phyloP scores from a whole-genome alignment of 2,888 invertebrate genomes.

The Piscicola geometra region DNA sequence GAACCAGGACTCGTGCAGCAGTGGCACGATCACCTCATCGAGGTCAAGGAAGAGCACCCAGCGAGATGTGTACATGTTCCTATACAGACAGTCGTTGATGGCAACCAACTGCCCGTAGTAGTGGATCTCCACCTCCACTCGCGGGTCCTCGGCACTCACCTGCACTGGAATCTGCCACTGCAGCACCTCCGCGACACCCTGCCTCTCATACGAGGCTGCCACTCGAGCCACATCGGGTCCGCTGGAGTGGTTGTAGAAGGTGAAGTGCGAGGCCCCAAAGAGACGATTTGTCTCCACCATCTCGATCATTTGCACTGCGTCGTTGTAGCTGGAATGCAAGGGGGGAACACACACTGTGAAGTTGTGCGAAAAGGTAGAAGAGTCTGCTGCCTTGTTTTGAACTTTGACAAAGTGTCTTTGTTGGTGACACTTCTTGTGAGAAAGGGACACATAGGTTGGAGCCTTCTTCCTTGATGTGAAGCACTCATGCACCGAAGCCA shows the following conservation, averaged over 20 bases:
- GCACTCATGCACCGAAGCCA: conserved; percentile 12
- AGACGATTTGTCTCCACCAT: conserved; percentile 41
- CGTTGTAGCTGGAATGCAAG: conserved; percentile 39
- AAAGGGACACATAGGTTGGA: conserved; percentile 18
- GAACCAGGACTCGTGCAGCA: conserved; percentile 35
- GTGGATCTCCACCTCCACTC: conserved; percentile 39
- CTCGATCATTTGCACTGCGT: conserved; percentile 38
- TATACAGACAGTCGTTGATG: conserved; percentile 44
- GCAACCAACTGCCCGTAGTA: conserved; percentile 43
- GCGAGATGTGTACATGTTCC: conserved; percentile 40
- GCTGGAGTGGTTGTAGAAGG: conserved; percentile 42
- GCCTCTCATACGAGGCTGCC: conserved; percentile 34
- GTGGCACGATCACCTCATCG: conserved; percentile 42
- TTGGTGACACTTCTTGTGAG: neutral
- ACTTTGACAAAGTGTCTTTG: conserved; percentile 1
- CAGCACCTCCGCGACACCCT: conserved; percentile 40
- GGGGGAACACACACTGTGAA: conserved; percentile 44
- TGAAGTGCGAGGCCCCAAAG: conserved; percentile 42
- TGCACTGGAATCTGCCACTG: conserved; percentile 40
- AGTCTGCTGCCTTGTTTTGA: neutral
- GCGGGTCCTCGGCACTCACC: conserved; percentile 36
- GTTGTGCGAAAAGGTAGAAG: neutral
- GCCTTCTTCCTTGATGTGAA: neutral
- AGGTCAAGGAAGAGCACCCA: conserved; percentile 42
- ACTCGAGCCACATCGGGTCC: conserved; percentile 30